Evolutionary conservation across 1,140 invertebrate species (phyloP), one percentile per base, ranked within the genome.

Genomic region (Trichogramma pretiosum): DNA sequence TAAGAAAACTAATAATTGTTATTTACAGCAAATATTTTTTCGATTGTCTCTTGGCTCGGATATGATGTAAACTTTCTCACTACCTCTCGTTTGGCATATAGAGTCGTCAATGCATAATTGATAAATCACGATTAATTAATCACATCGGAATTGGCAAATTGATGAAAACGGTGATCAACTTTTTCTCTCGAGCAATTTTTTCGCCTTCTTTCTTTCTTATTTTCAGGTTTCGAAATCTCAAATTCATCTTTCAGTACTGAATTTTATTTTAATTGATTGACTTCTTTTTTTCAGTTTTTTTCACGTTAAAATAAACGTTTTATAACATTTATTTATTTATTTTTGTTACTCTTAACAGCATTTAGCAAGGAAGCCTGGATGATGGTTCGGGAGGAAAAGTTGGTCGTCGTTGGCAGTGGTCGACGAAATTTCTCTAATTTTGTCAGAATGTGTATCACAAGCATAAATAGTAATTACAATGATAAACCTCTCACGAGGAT

Each of bases 1-100:
- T n/a, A n/a, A n/a, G n/a, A n/a, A n/a, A n/a, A n/a, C n/a, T n/a
- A n/a, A n/a, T n/a, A n/a, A n/a, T n/a, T n/a, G n/a, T n/a, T n/a
- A n/a, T n/a, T n/a, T n/a, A n/a, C n/a, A n/a, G n/a, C n/a, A n/a
- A n/a, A n/a, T n/a, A n/a, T n/a, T n/a, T n/a, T n/a, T n/a, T n/a
- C n/a, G n/a, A 56, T 48, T 57, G 61, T 65, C 61, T 70, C 62
- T 65, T 76, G 76, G 76, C 76, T 79, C 76, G 76, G 77, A 78
- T 79, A 78, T 79, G 76, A 77, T 77, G 68, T 60, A 63, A n/a
- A 65, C 66, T 58, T 64, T 68, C 52, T 67, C 57, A 65, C 45
- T 60, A 52, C 63, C n/a, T n/a, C n/a, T n/a, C n/a, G n/a, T n/a
- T n/a, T n/a, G n/a, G n/a, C n/a, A n/a, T n/a, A n/a, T n/a, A n/a